A percentile compares a stretch with the other conserved stretches of the same genome.
phyloP scores from a whole-genome alignment of 2,113 vertebrate species.

The Prunella fulvescens region DNA sequence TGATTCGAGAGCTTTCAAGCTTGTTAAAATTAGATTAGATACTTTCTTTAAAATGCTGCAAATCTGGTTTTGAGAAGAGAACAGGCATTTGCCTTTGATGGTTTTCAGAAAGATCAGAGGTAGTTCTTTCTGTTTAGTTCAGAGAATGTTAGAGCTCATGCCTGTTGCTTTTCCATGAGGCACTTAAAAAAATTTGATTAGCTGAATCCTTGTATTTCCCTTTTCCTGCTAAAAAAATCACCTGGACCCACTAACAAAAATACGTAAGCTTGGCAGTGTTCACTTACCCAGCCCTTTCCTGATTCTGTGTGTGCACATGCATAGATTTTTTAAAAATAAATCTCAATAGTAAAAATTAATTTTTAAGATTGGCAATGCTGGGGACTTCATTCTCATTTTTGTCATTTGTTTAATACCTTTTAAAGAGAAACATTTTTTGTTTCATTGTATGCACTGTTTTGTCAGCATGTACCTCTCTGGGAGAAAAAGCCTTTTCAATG shows the following conservation, averaged over 20 bases:
- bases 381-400: conserved; percentile 81
- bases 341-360: conserved; percentile 20
- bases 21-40: conserved; percentile 18
- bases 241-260: conserved; percentile 60
- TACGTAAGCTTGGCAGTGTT: conserved; percentile 49
- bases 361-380: conserved; percentile 68
- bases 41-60: background rate
- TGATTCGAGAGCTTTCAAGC: background rate
- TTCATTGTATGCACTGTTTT: conserved; percentile 76
- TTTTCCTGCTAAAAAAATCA: conserved; percentile 27
- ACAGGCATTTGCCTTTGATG: background rate
- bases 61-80: conserved; percentile 7
- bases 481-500: conserved; percentile 58
- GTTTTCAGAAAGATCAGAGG: conserved; percentile 1
- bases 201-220: background rate
- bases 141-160: background rate
- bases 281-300: conserved; percentile 57
- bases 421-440: conserved; percentile 66
- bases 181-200: background rate
- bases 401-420: conserved; percentile 80
- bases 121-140: background rate
- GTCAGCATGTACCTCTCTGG: conserved; percentile 81
- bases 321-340: conserved; percentile 24
- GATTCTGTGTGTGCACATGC: conserved; percentile 51
- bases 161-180: background rate